A percentile compares a stretch with the other conserved stretches of the same genome.
phyloP scores from a whole-genome alignment of 2,797 vertebrate species.

The Pseudochaenichthys georgianus region DNA sequence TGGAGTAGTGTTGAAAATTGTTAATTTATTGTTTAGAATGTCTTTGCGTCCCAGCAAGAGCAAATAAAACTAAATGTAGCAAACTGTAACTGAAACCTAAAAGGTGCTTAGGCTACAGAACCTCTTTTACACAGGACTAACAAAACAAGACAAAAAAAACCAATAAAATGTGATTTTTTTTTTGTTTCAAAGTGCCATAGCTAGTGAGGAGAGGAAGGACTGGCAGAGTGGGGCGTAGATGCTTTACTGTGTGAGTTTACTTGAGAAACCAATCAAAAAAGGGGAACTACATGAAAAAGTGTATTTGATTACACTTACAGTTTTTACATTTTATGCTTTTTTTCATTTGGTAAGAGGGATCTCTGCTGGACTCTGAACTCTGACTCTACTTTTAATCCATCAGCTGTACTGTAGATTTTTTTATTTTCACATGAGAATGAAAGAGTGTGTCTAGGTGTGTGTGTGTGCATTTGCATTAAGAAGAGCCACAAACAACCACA shows the following conservation, averaged over 20 bases:
- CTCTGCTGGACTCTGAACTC: conserved; percentile 79
- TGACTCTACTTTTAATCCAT: conserved; percentile 60
- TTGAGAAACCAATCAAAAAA: conserved; percentile 79
- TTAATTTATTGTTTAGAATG: conserved; percentile 86
- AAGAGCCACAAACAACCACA: conserved; percentile 71
- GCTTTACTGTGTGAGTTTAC: conserved; percentile 82
- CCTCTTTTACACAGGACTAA: conserved; percentile 77
- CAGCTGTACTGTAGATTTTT: conserved; percentile 50
- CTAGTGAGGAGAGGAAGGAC: conserved; percentile 74
- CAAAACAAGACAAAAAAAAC: conserved; percentile 54
- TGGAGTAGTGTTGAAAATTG: conserved; percentile 72
- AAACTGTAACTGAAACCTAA: conserved; percentile 78
- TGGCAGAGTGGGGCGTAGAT: conserved; percentile 76
- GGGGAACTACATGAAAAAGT: conserved; percentile 75
- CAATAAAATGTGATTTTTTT: conserved; percentile 48
- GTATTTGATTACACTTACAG: conserved; percentile 74
- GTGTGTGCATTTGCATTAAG: conserved; percentile 54
- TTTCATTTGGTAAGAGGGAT: conserved; percentile 72
- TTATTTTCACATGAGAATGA: conserved; percentile 48
- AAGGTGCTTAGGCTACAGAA: conserved; percentile 73
- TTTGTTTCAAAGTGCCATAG: conserved; percentile 88
- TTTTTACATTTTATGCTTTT: conserved; percentile 77
- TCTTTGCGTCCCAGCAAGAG: conserved; percentile 80
- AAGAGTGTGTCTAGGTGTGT: conserved; percentile 35
- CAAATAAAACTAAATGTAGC: conserved; percentile 83